Percentiles rank a stretch among this genome's conserved stretches.
These are phyloP conservation scores for Drosophila nr. medialis DNA, from an alignment of 2,888 invertebrate species.

Conservation along the genomic window DNA sequence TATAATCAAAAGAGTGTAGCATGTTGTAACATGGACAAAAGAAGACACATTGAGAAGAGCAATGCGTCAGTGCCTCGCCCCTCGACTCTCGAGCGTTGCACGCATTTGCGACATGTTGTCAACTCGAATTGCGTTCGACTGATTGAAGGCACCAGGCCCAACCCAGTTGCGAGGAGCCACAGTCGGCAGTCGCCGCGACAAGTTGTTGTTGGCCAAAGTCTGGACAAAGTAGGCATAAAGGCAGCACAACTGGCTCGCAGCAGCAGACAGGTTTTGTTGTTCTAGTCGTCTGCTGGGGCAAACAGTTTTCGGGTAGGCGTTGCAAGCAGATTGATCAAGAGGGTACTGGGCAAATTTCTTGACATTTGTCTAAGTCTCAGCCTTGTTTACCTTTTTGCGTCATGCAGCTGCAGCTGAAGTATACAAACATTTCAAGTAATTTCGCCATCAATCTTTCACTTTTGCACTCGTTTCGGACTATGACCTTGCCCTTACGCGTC, in stretches of 20 bases:
- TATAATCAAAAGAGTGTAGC: slow-evolving; percentile 75
- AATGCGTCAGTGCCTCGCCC: slow-evolving; percentile 10
- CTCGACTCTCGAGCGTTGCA: slow-evolving; percentile 35
- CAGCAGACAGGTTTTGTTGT: slow-evolving; percentile 62
- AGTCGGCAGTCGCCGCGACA: slow-evolving; percentile 53
- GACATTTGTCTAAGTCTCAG: slow-evolving; percentile 68
- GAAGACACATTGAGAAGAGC: slow-evolving; percentile 9
- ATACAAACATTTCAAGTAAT: slow-evolving; percentile 77
- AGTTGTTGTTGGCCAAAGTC: slow-evolving; percentile 56
- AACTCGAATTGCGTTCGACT: slow-evolving; percentile 84
- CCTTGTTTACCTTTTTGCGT: slow-evolving; percentile 57
- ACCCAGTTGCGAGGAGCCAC: slow-evolving; percentile 29
- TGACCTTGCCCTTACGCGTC: slow-evolving; percentile 40
- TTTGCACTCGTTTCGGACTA: slow-evolving; percentile 75
- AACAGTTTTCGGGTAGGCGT: slow-evolving; percentile 70
- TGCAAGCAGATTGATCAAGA: slow-evolving; percentile 79
- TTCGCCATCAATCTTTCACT: slow-evolving; percentile 81
- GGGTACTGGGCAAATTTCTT: slow-evolving; percentile 29
- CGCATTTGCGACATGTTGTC: slow-evolving; percentile 83
- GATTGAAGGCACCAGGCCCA: slow-evolving; percentile 70
- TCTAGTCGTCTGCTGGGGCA: slow-evolving; percentile 26
- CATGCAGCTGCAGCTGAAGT: slow-evolving; percentile 28
- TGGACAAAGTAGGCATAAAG: slow-evolving; percentile 62
- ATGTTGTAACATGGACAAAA: slow-evolving; percentile 61
- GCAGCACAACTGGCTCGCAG: slow-evolving; percentile 47